Evolutionary conservation across 2,797 vertebrate genomes (phyloP).

Genomic region (Ispidina lecontei): DNA sequence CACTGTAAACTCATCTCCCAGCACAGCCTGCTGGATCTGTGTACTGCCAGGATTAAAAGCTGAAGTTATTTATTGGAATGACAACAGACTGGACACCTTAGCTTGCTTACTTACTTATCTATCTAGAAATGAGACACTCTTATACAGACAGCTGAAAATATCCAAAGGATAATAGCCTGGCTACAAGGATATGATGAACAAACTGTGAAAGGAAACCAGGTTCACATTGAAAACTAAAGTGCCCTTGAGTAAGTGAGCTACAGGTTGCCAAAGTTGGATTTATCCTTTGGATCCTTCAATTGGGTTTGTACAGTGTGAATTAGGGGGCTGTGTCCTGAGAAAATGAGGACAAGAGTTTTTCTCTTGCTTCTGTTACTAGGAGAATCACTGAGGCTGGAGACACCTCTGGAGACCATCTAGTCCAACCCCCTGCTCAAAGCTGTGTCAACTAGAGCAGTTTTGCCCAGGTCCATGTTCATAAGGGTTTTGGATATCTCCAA

Average conservation of each 20-base stretch:
- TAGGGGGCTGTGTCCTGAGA: neutral
- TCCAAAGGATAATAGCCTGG: neutral
- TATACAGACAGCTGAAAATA: neutral
- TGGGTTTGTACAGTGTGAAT: neutral
- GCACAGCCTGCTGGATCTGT: neutral
- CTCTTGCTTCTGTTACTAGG: neutral
- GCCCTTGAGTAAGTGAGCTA: neutral
- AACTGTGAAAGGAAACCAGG: neutral
- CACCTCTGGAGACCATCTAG: neutral
- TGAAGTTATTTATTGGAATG: neutral
- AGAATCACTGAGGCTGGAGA: neutral
- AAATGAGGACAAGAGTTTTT: neutral
- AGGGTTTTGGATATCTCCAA: neutral
- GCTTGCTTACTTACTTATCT: neutral
- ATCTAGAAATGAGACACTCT: neutral
- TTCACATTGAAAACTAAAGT: neutral
- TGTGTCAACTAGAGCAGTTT: neutral
- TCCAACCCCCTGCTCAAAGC: neutral
- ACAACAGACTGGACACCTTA: neutral
- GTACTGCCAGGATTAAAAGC: neutral
- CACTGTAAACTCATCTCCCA: neutral
- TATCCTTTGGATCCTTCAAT: neutral
- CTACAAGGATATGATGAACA: neutral
- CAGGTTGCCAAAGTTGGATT: neutral
- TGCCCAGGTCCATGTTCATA: neutral